Conservation (phyloP, 2,113 vertebrate species). For the Cisticola juncidis region DNA sequence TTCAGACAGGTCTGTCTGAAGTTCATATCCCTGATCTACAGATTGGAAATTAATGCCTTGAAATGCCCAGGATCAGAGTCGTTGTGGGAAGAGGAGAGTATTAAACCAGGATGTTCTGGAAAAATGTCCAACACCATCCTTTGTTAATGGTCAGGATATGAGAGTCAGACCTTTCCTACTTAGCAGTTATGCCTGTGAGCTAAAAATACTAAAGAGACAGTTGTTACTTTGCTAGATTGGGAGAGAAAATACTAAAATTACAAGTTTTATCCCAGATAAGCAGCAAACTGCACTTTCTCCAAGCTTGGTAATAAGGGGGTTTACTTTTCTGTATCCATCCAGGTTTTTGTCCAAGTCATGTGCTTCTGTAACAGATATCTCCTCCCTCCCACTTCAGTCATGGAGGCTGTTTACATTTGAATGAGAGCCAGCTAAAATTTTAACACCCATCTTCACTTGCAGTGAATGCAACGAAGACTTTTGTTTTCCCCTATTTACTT, state of each 20-base stretch:
- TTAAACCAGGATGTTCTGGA: not conserved
- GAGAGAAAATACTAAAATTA: not conserved
- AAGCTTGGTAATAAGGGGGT: not conserved
- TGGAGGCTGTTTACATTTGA: not conserved
- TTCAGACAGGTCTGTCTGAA: not conserved
- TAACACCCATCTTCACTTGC: not conserved
- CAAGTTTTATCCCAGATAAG: not conserved
- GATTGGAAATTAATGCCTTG: slow-evolving; percentile 6
- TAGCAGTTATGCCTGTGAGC: not conserved
- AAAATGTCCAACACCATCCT: not conserved
- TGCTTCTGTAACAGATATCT: not conserved
- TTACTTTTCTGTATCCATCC: not conserved
- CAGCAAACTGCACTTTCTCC: not conserved
- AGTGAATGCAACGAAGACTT: not conserved
- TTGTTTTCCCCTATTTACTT: not conserved
- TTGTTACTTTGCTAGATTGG: not conserved
- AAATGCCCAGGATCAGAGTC: not conserved
- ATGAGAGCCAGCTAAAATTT: not conserved
- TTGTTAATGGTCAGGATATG: not conserved
- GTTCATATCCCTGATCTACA: not conserved
- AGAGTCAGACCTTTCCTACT: not conserved
- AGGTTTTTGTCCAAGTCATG: not conserved
- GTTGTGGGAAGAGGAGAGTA: not conserved
- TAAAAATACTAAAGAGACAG: not conserved
- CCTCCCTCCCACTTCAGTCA: not conserved